A percentile compares a stretch with the other conserved stretches of the same genome.
Evolutionary conservation across 2,888 invertebrate genomes (phyloP).

Genomic region (Eulithis testata): DNA sequence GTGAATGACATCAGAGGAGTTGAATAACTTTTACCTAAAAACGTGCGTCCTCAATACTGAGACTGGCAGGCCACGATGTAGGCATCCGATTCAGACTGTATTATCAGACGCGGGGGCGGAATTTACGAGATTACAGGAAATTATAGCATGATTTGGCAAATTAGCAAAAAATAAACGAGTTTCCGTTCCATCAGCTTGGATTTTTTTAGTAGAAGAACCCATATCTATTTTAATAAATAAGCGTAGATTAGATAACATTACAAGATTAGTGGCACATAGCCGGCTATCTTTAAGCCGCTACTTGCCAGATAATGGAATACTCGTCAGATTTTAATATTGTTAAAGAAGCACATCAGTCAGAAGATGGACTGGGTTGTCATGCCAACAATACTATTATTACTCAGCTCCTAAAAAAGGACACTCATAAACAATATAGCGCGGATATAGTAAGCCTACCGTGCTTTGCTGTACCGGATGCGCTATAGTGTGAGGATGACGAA

Average conservation of each 20-base stretch:
- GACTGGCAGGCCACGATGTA: neutral
- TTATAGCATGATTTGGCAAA: slow-evolving; percentile 6
- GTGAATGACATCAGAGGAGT: slow-evolving; percentile 22
- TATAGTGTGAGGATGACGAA: too few species aligned
- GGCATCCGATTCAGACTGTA: slow-evolving; percentile 12
- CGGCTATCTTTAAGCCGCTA: too few species aligned
- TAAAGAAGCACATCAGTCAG: too few species aligned
- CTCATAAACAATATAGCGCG: too few species aligned
- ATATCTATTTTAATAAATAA: neutral
- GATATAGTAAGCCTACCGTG: too few species aligned
- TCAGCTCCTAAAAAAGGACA: too few species aligned
- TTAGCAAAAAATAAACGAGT: slow-evolving; percentile 10
- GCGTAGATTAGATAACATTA: neutral
- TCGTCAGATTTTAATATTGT: too few species aligned
- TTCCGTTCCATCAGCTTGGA: slow-evolving; percentile 1
- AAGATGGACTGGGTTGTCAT: too few species aligned
- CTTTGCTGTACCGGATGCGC: too few species aligned
- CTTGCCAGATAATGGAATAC: too few species aligned
- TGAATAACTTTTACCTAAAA: slow-evolving; percentile 29
- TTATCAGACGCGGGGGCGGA: slow-evolving; percentile 10
- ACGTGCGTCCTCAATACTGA: slow-evolving; percentile 17
- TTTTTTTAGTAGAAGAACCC: slow-evolving; percentile 1
- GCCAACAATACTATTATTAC: too few species aligned
- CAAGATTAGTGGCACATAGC: too few species aligned
- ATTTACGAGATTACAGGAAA: slow-evolving; percentile 2